Percentiles rank a stretch among this genome's conserved stretches.
Evolutionary conservation across 2,113 vertebrate species (phyloP).

Genomic region (Hiodon tergisus): DNA sequence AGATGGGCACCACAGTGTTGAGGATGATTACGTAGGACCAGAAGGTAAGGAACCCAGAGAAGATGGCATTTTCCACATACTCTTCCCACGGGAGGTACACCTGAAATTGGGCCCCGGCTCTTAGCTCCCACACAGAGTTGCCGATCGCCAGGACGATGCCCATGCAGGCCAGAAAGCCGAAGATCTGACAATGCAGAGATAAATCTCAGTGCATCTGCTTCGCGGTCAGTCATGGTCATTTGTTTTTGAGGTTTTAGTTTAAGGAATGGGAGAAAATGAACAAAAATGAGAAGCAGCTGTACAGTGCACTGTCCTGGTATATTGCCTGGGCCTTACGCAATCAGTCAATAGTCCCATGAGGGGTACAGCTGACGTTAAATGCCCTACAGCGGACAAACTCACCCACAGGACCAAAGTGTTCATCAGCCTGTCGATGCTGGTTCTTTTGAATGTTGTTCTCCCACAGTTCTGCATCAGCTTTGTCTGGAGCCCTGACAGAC

Average conservation of each 20-base stretch:
- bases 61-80: slow-evolving; percentile 44
- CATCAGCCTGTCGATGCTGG: slow-evolving; percentile 71
- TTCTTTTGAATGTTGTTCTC: slow-evolving; percentile 68
- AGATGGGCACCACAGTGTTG: slow-evolving; percentile 72
- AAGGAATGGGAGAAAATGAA: too few relatives aligned
- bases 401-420: slow-evolving; percentile 73
- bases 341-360: too few relatives aligned
- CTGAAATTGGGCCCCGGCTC: slow-evolving; percentile 54
- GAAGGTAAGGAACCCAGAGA: slow-evolving; percentile 71
- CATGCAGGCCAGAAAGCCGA: slow-evolving; percentile 68
- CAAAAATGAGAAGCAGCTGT: too few relatives aligned
- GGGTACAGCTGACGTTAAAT: neutral
- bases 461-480: slow-evolving; percentile 77
- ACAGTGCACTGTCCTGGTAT: too few relatives aligned
- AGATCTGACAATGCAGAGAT: slow-evolving; percentile 57
- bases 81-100: slow-evolving; percentile 53
- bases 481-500: slow-evolving; percentile 62
- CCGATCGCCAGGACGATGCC: slow-evolving; percentile 65
- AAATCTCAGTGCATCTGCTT: neutral
- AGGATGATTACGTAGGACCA: slow-evolving; percentile 75
- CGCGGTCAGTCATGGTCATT: too few relatives aligned
- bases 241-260: too few relatives aligned
- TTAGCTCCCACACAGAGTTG: slow-evolving; percentile 66
- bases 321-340: too few relatives aligned
- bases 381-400: slow-evolving; percentile 36